Evolutionary conservation across 2,888 invertebrate genomes (phyloP).

Genomic region (Xestia ashworthii): DNA sequence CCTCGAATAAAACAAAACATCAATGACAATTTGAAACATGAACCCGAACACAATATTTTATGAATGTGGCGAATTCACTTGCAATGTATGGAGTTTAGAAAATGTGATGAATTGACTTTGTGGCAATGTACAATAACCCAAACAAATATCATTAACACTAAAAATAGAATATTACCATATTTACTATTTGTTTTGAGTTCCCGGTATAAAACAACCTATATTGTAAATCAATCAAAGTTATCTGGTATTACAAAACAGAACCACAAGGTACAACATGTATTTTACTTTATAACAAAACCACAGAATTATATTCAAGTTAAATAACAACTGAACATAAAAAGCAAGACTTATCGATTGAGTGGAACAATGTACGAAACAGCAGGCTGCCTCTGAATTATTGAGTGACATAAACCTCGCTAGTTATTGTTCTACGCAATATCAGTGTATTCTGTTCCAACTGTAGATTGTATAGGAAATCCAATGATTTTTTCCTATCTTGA

Average conservation of each 20-base stretch:
- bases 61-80: no score
- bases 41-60: no score
- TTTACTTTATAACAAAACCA: conserved; percentile 28
- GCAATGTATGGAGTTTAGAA: no score
- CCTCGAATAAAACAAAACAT: background rate
- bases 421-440: conserved; percentile 27
- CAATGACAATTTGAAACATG: background rate
- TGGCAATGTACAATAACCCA: no score
- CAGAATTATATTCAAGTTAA: conserved; percentile 1
- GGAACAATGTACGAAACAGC: conserved; percentile 11
- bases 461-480: no score
- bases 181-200: background rate
- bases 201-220: background rate
- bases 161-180: background rate
- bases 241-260: background rate
- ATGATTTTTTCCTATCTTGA: background rate
- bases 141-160: background rate
- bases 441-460: background rate
- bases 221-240: background rate
- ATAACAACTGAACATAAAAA: conserved; percentile 23
- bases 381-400: conserved; percentile 38
- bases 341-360: conserved; percentile 48
- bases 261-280: conserved; percentile 10
- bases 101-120: no score
- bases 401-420: conserved; percentile 19